Base-by-base conservation (phyloP, 1,140 invertebrate species). In the Danaus plexippus region DNA sequence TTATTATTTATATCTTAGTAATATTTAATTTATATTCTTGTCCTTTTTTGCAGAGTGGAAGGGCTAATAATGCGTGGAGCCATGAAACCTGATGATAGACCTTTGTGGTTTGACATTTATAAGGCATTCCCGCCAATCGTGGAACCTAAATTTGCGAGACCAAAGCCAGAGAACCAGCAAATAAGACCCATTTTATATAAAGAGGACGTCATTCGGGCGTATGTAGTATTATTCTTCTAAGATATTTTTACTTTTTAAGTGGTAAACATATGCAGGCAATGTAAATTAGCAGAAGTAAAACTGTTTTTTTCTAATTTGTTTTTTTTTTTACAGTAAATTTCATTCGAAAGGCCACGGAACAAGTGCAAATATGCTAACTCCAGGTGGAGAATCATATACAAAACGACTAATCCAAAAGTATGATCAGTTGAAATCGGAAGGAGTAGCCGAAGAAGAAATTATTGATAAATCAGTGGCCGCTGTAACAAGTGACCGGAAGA, bases 101-200 rank as follows among this genome's bases (percentile, higher is more conserved):
- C 96, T 3, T 47, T 97, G n/a, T 98, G 96, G 96, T 96, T 93
- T 77, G 93, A 96, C 80, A 80, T 98, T 11, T 97, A 97, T 73
- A 90, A 92, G 85, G 90, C 92, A 9, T 96, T 96, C 87, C 96
- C 96, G 8, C 96, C 97, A 3, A 91, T 92, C 63, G 77, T 90
- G 45, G 92, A 95, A 71, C 96, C 96, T 9, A 83, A 81, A 43
- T 95, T 88, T 85, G 90, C 92, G 47, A 88, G 93, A 69, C 88
- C 89, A 22, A 85, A 88, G 41, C 86, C 90, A 6, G 76, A 82
- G 57, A 67, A 66, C 12, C 81, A 89, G 42, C 75, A 90, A 47
- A 81, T 96, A 9, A 89, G 76, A 65, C 79, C 90, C 47, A 96
- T 98, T 58, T 92, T 96, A 56, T 98, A 97, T 69, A 85, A 91